Evolutionary conservation across 2,888 invertebrate species (phyloP).

Genomic region (Actias luna): DNA sequence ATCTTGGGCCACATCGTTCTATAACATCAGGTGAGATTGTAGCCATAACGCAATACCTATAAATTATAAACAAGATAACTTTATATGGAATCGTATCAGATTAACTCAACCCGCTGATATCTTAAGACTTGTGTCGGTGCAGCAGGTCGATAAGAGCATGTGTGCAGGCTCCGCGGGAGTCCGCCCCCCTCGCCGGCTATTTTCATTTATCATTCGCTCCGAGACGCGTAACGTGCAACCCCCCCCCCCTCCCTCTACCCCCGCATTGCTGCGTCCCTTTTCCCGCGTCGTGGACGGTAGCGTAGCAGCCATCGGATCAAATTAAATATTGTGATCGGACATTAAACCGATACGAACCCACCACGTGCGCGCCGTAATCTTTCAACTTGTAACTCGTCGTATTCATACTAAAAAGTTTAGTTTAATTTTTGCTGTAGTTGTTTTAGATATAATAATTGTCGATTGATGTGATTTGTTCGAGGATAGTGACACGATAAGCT

Average conservation of each 20-base stretch:
- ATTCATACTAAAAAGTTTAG: too few relatives aligned
- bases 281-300: conserved; percentile 9
- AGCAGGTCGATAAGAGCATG: conserved; percentile 74
- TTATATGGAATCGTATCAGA: too few relatives aligned
- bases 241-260: background rate
- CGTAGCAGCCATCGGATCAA: conserved; percentile 13
- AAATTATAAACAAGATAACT: too few relatives aligned
- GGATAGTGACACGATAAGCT: too few relatives aligned
- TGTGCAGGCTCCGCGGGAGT: conserved; percentile 77
- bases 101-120: conserved; percentile 38
- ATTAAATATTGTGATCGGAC: conserved; percentile 17
- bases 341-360: background rate
- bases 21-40: too few relatives aligned
- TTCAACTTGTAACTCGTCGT: background rate
- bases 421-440: too few relatives aligned
- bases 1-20: too few relatives aligned
- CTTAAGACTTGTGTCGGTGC: conserved; percentile 34
- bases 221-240: conserved; percentile 49
- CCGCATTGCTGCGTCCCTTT: background rate
- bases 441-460: too few relatives aligned
- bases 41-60: too few relatives aligned
- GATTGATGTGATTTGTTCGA: too few relatives aligned
- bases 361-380: conserved; percentile 8
- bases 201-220: conserved; percentile 74
- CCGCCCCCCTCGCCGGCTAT: conserved; percentile 74